Conservation (phyloP, 2,888 invertebrate genomes). For the Drosophila sordidula region DNA sequence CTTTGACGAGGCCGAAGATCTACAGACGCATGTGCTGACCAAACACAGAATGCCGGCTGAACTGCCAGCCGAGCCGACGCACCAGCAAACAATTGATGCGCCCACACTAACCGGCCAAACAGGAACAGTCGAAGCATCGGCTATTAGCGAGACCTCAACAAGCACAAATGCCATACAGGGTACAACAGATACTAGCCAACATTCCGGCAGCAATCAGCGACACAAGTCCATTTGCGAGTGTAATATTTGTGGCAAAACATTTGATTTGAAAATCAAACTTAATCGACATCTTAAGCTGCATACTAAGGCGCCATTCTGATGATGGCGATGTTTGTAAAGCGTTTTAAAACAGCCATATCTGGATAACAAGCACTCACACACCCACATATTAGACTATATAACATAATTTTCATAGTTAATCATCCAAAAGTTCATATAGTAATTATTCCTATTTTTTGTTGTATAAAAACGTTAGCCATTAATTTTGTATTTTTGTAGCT, state of each 20-base stretch:
- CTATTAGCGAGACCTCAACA: not conserved
- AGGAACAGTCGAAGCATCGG: not conserved
- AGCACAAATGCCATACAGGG: constrained; percentile 3
- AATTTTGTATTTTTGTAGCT: not conserved
- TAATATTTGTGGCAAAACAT: constrained; percentile 67
- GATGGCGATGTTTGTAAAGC: not conserved
- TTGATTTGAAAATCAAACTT: constrained; percentile 75
- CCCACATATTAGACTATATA: constrained; percentile 1
- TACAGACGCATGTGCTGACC: constrained; percentile 61
- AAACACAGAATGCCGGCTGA: constrained; percentile 19
- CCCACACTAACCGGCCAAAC: not conserved
- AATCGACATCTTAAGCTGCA: constrained; percentile 77
- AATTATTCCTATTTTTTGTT: not conserved
- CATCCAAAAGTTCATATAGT: constrained; percentile 2
- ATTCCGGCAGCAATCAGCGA: constrained; percentile 4
- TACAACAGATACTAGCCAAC: not conserved
- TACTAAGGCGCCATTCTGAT: constrained; percentile 32
- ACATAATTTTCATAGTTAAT: not conserved
- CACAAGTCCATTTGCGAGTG: constrained; percentile 45
- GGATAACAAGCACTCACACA: not conserved
- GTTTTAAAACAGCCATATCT: not conserved
- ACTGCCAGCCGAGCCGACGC: not conserved
- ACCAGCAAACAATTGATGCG: not conserved
- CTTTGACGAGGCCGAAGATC: constrained; percentile 59
- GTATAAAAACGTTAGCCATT: not conserved